A percentile compares a stretch with the other conserved stretches of the same genome.
phyloP scores from a whole-genome alignment of 2,888 invertebrate species.

The Sialis lutaria region DNA sequence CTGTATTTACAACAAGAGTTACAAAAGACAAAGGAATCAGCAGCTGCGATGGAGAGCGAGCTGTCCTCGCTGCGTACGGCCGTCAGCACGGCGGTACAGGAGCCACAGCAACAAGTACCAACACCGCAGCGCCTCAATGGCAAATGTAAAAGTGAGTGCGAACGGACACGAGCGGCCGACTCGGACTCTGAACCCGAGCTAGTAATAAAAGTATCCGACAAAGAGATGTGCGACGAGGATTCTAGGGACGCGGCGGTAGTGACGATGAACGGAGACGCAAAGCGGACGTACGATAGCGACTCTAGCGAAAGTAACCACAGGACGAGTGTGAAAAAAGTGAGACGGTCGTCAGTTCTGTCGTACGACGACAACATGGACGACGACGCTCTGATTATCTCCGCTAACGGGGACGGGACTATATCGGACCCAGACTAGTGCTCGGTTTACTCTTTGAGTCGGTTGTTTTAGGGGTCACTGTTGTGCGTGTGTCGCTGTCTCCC shows the following conservation, averaged over 20 bases:
- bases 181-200: slow-evolving; percentile 20
- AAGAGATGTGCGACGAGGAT: slow-evolving; percentile 25
- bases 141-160: slow-evolving; percentile 4
- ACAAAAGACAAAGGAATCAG: slow-evolving; percentile 59
- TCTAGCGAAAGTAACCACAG: slow-evolving; percentile 25
- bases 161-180: slow-evolving; percentile 7
- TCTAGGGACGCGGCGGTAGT: slow-evolving; percentile 19
- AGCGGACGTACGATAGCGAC: slow-evolving; percentile 29
- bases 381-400: slow-evolving; percentile 49
- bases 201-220: slow-evolving; percentile 23
- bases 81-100: neutral
- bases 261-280: slow-evolving; percentile 13
- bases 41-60: slow-evolving; percentile 44
- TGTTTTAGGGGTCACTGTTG: too few species aligned
- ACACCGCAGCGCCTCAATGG: slow-evolving; percentile 6
- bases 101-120: slow-evolving; percentile 3
- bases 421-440: slow-evolving; percentile 21
- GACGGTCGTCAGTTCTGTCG: slow-evolving; percentile 52
- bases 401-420: slow-evolving; percentile 45
- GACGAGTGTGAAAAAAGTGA: slow-evolving; percentile 41
- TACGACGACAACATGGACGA: slow-evolving; percentile 60
- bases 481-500: too few species aligned
- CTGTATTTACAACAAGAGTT: slow-evolving; percentile 86
- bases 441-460: too few species aligned
- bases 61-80: slow-evolving; percentile 15